Evolutionary conservation across 1,140 invertebrate genomes (phyloP), one percentile per base, ranked within the genome.

Genomic region (Saccostrea glomerata): DNA sequence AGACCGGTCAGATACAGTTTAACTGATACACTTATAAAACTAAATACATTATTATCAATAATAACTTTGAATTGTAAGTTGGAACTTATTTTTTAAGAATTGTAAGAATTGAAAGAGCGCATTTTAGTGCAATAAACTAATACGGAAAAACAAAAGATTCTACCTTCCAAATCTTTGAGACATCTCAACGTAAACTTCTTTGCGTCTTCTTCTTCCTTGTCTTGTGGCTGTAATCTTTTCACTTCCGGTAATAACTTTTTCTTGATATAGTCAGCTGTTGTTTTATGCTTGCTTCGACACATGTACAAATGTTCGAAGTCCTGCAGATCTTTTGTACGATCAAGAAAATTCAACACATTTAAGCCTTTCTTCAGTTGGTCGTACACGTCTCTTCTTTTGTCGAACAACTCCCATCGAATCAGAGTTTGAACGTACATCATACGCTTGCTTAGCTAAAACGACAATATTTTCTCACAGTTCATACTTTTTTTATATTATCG

Each of bases 151-250:
- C 47, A 47, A 47, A 47, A 47, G 47, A 1, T 25, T 23, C 4
- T 63, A 91, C 91, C 91, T 88, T 90, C 88, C n/a, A 91, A 17
- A 66, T 87, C 86, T 66, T 88, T 63, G 30, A 91, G 58, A 86
- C 89, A 90, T 60, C 86, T 40, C 9, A 87, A 9, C 6, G 89
- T 91, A 58, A 85, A 89, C 17, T 88, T 66, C 84, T 91, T 89
- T 36, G 91, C 88, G n/a, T 85, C 85, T 83, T 89, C 86, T 70
- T 91, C 91, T n/a, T 63, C 60, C 25, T 86, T 70, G n/a, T 85
- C 86, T 73, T 60, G 58, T 17, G 88, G 20, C 54, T 84, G 77
- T 40, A 91, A 70, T 30, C 88, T 86, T n/a, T 86, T 77, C 6
- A 91, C 73, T 82, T 90, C 82, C 15, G 84, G 83, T 63, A 83